Base-by-base conservation (phyloP, 2,888 invertebrate species). In the Epistrophella euchroma region DNA sequence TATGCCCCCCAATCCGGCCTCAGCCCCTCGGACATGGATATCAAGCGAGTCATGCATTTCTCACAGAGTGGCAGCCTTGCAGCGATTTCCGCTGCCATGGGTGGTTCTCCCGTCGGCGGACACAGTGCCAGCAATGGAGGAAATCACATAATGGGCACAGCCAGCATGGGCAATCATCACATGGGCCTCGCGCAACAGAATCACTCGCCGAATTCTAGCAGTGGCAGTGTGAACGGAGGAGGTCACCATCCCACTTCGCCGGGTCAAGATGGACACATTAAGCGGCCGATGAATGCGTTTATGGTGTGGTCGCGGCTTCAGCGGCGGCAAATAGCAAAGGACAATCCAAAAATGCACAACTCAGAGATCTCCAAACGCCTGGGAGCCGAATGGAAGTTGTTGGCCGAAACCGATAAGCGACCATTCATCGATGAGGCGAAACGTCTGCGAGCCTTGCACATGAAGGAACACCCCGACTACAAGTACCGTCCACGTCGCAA, bases 351-450 rank as follows among this genome's bases (percentile, higher is more conserved):
- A 92, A 97, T 97, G 97, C 97, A 97, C 92, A 97, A 97, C 89
- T 96, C 96, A 0, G 97, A 97, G 91, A 98, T 98, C 88, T 97
- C 97, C 25, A 98, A 98, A 91, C 94, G 97, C 15, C 93, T 98
- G 56, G 98, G 98, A 0, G 97, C 97, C 9, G 98, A 98, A 91
- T 98, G 98, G 98, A 98, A 98, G 92, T 91, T 97, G 87, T 92
- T 98, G 5, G 95, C 96, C 0, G 98, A 98, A 91, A 93, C 95
- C 87, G 97, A 98, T 89, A 98, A 98, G 91, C 93, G 97, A 82
- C 98, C 98, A 2, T 98, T 98, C 93, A 98, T 98, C 89, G 98
- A 98, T 91, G 98, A 98, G 92, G 98, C 98, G 1, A 98, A 98
- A 92, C 93, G 98, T 50, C 93, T 98, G 83, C 94, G 98, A 9